phyloP scores from a whole-genome alignment of 2,113 vertebrate species.

The Sclerurus mexicanus region DNA sequence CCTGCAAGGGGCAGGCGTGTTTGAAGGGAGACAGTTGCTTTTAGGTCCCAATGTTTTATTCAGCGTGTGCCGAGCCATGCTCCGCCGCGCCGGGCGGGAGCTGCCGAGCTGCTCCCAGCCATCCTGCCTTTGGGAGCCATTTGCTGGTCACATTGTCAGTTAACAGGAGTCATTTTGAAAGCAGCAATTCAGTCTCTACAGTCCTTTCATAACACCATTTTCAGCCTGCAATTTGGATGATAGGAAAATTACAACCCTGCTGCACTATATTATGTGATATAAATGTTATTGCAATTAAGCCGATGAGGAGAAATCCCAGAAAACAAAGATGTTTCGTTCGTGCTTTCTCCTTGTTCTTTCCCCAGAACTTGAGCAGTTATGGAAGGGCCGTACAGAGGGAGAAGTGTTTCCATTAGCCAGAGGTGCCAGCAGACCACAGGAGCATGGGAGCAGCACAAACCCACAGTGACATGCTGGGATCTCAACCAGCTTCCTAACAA shows the following conservation, averaged over 20 bases:
- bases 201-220: slow-evolving; percentile 76
- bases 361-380: not conserved
- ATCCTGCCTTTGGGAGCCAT: slow-evolving; percentile 53
- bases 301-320: slow-evolving; percentile 53
- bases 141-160: slow-evolving; percentile 64
- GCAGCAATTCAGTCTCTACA: slow-evolving; percentile 76
- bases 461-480: fast-evolving
- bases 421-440: not conserved
- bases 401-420: not conserved
- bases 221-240: slow-evolving; percentile 85
- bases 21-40: not conserved
- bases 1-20: not conserved
- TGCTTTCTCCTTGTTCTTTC: not conserved
- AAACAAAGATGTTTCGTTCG: slow-evolving; percentile 16
- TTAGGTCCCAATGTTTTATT: slow-evolving; percentile 25
- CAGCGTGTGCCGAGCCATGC: not conserved
- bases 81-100: not conserved
- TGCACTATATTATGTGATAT: slow-evolving; percentile 76
- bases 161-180: slow-evolving; percentile 76
- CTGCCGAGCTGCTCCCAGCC: not conserved
- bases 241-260: slow-evolving; percentile 84
- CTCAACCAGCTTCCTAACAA: not conserved
- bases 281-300: slow-evolving; percentile 83
- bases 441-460: not conserved
- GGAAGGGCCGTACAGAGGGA: not conserved